Base-by-base conservation (phyloP, 2,888 invertebrate species). In the Ypsolopha sequella region DNA sequence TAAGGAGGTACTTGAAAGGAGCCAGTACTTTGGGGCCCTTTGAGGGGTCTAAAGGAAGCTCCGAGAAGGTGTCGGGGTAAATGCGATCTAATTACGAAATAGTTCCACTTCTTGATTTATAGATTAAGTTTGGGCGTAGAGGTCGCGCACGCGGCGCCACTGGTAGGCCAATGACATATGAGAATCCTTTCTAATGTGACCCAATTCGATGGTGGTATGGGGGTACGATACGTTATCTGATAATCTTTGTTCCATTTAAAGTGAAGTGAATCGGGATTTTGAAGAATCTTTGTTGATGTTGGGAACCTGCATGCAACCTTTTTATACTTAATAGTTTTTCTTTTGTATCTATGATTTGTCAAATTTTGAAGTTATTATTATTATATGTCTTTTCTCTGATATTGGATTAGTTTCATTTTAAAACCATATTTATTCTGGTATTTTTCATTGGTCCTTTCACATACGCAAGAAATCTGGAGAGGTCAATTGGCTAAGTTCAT, bases 101-200 rank as follows among this genome's bases (percentile, higher is more conserved):
- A 87, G 87, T 87, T 87, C 84, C 77, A 78, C 85, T 86, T 81
- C 84, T 86, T 87, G 87, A 87, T 87, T 87, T 87, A 87, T 87
- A 85, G 85, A 80, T 80, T 75, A 84, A 87, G 85, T 87, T 87
- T 66, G 65, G 65, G 66, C 2, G 24, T 61, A 60, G 63, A 66
- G 75, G 74, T 68, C 71, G 73, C 70, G 74, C 78, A 80, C 68
- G 73, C 76, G 77, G 76, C 64, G 66, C 70, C 24, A 53, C 54
- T 62, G 68, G 64, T 66, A 66, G 70, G 70, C 74, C 71, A 62
- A 63, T 72, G 69, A 76, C 71, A 77, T 78, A 74, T 76, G 80
- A 76, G 78, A 80, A 80, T 77, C 73, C 66, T 62, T 67, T 64
- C 61, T 64, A 53, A 53, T 57, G 56, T 58, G 54, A 57, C 54